Evolutionary conservation across 1,140 invertebrate species (phyloP), one percentile per base, ranked within the genome.

Genomic region (Drosophila pseudoananassae): DNA sequence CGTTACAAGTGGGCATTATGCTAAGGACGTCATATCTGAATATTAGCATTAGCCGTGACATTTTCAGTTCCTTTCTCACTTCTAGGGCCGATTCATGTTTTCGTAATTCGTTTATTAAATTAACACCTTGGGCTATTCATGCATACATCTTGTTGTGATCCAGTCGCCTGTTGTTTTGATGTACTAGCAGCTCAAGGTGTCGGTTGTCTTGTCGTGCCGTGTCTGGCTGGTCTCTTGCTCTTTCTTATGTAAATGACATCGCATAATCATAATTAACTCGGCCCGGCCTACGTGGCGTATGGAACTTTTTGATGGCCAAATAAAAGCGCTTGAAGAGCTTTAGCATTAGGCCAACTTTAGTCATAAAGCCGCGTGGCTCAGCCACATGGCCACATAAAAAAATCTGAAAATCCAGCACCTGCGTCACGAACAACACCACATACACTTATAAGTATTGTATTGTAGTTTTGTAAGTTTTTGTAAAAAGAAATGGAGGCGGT

Each of bases 261-360:
- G 63, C 77, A 85, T 77, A 85, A 84, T 80, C 73, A 77, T 81
- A 87, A 85, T 85, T 85, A 81, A 87, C 82, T 81, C 73, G 69
- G 54, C 31, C 56, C 47, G 57, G 70, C 70, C 74, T 69, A 65
- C 57, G 66, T 56, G 68, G 50, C 69, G 61, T 74, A 82, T 73
- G 73, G 60, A 84, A 85, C 50, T 84, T 80, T 84, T 85, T 84
- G 65, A 85, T 59, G 63, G 66, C 58, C 73, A 60, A 54, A 81
- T 75, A 81, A 84, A 87, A 81, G 57, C 47, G 57, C 76, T 79
- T 59, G 31, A 64, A 69, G 55, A 60, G 55, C 66, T 64, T 65
- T 64, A 36, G 51, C 58, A 46, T 50, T 40, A 61, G 61, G 55
- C 40, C 63, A 69, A 69, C 12, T 69, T 69, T 68, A 31, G 43